Evolutionary conservation across 2,797 vertebrate species (phyloP).

Genomic region (Miichthys miiuy): DNA sequence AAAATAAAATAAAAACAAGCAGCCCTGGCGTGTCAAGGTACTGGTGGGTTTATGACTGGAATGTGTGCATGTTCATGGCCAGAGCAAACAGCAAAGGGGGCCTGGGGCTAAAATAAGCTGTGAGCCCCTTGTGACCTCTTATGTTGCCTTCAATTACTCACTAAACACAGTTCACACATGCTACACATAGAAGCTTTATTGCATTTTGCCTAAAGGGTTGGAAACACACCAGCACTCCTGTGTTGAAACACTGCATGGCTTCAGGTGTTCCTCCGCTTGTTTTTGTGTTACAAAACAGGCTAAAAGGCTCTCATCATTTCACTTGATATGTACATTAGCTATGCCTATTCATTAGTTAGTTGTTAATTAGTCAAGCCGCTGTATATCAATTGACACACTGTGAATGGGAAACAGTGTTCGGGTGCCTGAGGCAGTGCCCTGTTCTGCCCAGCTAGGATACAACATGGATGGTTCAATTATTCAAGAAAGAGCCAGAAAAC

Average conservation of each 20-base stretch:
- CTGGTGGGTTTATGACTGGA: background rate
- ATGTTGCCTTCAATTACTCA: slow-evolving; percentile 1
- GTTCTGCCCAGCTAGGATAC: background rate
- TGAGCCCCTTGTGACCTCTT: background rate
- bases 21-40: background rate
- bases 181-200: background rate
- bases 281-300: too few species aligned
- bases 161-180: background rate
- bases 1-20: background rate
- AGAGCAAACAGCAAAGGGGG: background rate
- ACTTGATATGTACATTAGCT: background rate
- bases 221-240: background rate
- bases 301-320: background rate
- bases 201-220: background rate
- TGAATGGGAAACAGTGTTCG: background rate
- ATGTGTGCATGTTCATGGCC: background rate
- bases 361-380: background rate
- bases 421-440: background rate
- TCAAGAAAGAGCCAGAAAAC: background rate
- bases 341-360: background rate
- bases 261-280: background rate
- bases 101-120: background rate
- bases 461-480: background rate
- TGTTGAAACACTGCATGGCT: background rate
- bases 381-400: background rate